Percentiles rank a stretch among this genome's conserved stretches.
Evolutionary conservation across 1,140 invertebrate species (phyloP).

Genomic region (Parasteatoda tepidariorum): DNA sequence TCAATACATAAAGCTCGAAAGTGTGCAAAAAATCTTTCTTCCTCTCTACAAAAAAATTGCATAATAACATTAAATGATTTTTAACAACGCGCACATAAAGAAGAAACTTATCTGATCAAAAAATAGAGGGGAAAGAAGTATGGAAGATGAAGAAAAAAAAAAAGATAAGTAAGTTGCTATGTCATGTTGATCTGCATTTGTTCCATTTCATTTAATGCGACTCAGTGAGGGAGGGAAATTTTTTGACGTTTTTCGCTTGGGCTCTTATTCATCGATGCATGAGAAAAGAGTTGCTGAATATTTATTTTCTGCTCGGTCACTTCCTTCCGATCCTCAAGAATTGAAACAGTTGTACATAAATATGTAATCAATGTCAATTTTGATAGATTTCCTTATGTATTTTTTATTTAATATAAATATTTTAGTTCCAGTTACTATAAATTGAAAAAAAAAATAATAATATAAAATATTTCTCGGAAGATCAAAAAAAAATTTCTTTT

Average conservation of each 20-base stretch:
- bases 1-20: background rate
- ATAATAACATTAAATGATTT: slow-evolving; percentile 25
- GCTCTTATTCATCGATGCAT: slow-evolving; percentile 1
- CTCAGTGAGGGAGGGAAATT: background rate
- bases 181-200: slow-evolving; percentile 35
- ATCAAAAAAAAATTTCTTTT: too few species aligned
- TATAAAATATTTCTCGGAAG: too few species aligned
- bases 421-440: too few species aligned
- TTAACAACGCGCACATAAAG: background rate
- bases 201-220: slow-evolving; percentile 18
- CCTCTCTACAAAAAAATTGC: background rate
- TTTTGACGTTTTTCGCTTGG: slow-evolving; percentile 17
- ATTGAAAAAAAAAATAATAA: too few species aligned
- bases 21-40: background rate
- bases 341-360: background rate
- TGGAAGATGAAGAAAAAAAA: background rate
- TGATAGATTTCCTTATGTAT: background rate
- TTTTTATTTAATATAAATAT: too few species aligned
- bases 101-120: background rate
- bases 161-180: background rate
- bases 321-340: background rate
- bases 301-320: background rate
- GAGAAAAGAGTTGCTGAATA: background rate
- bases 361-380: background rate
- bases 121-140: background rate